Base-by-base conservation (phyloP, 2,113 vertebrate genomes). In the Ptilorrhoa leucosticta region DNA sequence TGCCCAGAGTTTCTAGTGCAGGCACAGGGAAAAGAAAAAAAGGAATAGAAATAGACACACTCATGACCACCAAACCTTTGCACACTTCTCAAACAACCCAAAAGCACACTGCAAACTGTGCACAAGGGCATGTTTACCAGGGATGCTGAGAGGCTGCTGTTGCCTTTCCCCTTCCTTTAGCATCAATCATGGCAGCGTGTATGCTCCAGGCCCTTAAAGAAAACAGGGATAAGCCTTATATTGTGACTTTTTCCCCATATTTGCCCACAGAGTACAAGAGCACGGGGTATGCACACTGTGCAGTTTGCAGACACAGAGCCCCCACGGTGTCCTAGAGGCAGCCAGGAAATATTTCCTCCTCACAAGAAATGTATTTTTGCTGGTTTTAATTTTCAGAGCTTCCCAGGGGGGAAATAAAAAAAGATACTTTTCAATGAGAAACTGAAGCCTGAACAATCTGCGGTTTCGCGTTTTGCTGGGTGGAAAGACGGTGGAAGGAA, bases 351-450 rank as follows among this genome's bases (percentile, higher is more conserved):
- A 85, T 77, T 95, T 91, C 57, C 58, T 93, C 18, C 75, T 91
- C 87, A 57, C 53, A 61, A 91, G 57, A 91, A 85, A 91, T 51
- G 86, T 73, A 71, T 80, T 95, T 89, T 82, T 84, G 40, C 89
- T 91, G 91, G 80, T 60, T 95, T 95, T 94, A 92, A 96, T 96
- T 95, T 92, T 44, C 93, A 91, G 87, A 91, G 50, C 50, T 93
- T 91, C 91, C 48, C 33, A 3, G 57, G 50, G 54, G 72, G 39
- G 22, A 26, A 31, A 15, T 83, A 83, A 76, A 39, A 64, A 77
- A 51, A 83, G 54, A 93, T 47, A 65, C 26, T 96, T 92, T 94
- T 87, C 83, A 94, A 77, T 77, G 87, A 89, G 89, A 82, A 96
- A 28, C 54, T 61, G 57, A 83, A 96, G 63, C 13, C 78, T 87